Percentiles rank a stretch among this genome's conserved stretches.
phyloP scores from a whole-genome alignment of 2,113 vertebrate genomes.

The Arvicanthis niloticus region DNA sequence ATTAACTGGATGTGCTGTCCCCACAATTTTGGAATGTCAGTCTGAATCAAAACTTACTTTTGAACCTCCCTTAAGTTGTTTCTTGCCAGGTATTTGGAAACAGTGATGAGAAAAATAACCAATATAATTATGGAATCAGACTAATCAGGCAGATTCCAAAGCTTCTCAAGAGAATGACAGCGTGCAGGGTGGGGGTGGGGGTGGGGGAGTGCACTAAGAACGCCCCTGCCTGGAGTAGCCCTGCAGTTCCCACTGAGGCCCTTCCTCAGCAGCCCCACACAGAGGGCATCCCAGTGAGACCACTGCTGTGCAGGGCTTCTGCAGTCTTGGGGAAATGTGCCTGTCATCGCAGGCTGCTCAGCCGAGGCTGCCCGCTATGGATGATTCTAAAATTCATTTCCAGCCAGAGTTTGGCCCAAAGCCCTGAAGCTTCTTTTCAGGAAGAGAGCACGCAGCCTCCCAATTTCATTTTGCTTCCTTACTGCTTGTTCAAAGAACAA shows the following conservation, averaged over 20 bases:
- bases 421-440: constrained; percentile 69
- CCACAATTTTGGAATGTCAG: not conserved
- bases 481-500: constrained; percentile 72
- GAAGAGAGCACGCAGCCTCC: constrained; percentile 58
- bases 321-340: not conserved
- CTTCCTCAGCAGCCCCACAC: not conserved
- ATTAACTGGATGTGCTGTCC: not conserved
- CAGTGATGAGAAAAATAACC: not conserved
- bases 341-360: not conserved
- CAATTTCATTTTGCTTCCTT: constrained; percentile 62
- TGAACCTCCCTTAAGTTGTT: not conserved
- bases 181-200: rapidly evolving
- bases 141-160: not conserved
- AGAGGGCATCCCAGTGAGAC: not conserved
- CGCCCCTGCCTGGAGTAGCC: rapidly evolving
- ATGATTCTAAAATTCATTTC: constrained; percentile 57
- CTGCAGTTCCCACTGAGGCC: not conserved
- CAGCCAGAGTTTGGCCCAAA: constrained; percentile 69
- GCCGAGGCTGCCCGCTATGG: not conserved
- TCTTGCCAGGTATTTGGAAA: not conserved
- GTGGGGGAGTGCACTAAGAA: not conserved
- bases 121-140: not conserved
- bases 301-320: not conserved
- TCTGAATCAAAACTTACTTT: not conserved
- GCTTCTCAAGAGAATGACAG: not conserved